Base-by-base conservation (phyloP, 2,113 vertebrate species). In the Cygnus atratus region DNA sequence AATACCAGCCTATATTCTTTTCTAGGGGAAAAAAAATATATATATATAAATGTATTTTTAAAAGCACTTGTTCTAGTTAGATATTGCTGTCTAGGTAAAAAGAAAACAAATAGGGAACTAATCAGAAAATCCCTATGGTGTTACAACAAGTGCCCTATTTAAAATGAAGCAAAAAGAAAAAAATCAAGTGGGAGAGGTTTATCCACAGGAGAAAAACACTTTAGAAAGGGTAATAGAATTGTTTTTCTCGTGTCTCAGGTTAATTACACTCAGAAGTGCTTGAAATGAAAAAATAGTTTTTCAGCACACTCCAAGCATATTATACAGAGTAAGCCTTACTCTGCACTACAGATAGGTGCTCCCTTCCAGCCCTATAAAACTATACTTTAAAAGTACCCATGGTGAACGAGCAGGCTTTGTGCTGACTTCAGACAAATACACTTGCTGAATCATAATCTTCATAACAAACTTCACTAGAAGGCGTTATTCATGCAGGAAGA, bases 251-350 rank as follows among this genome's bases (percentile, higher is more conserved):
- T 92, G 91, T 92, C 95, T 94, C 97, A 93, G 96, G 97, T 97
- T 98, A 97, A 98, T 98, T 98, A 97, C 96, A 84, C 96, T 91
- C 90, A 96, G 96, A 98, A 97, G 95, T 79, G 39, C 96, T 97
- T 96, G 97, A 97, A 95, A 97, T 97, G 93, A 93, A 95, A 92
- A 97, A 97, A 95, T 87, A 94, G 90, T 96, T 97, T 96, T 96
- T 96, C 94, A 93, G 85, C 92, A 89, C 88, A 84, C 91, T 95
- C 94, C 94, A 81, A 73, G 95, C 93, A 87, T 90, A 87, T 93
- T 97, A 71, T 88, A 70, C 82, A 78, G 91, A 84, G 81, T 35
- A 90, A 94, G 82, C 63, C 84, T 97, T 86, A 92, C 87, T 75
- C 84, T 94, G 95, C 87, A 39, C 81, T 97, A 87, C 93, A 94